Evolutionary conservation across 37 sponge, comb jelly and placozoan species (phyloP).

Genomic region (Axinella damicornis): DNA sequence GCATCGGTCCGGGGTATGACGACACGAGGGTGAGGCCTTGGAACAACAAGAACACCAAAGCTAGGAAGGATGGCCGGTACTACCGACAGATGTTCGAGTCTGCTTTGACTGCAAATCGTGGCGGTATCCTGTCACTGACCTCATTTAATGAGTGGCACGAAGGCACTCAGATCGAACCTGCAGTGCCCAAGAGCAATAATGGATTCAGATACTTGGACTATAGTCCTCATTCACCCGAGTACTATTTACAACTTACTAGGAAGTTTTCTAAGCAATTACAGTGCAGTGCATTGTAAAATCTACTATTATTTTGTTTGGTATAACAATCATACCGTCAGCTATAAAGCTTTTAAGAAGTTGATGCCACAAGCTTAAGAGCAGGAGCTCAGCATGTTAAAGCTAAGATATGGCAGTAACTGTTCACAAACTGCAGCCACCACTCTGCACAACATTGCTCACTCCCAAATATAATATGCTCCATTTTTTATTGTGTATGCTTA

Average conservation of each 20-base stretch:
- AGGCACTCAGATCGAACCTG: constrained; percentile 93
- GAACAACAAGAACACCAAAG: constrained; percentile 64
- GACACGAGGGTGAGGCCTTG: constrained; percentile 87
- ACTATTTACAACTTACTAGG: constrained; percentile 64
- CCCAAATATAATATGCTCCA: too few relatives aligned
- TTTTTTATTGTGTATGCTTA: too few relatives aligned
- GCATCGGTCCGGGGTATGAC: constrained; percentile 90
- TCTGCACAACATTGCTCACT: too few relatives aligned
- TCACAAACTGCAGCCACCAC: too few relatives aligned
- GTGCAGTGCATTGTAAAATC: background rate
- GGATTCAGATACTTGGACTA: constrained; percentile 62
- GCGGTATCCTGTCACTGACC: constrained; percentile 72
- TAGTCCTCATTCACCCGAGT: constrained; percentile 56
- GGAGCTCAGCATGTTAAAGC: too few relatives aligned
- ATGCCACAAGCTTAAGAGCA: too few relatives aligned
- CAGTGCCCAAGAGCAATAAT: constrained; percentile 51
- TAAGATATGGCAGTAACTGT: too few relatives aligned
- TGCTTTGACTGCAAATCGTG: constrained; percentile 23
- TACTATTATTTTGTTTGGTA: too few relatives aligned
- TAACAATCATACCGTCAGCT: too few relatives aligned
- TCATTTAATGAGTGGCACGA: constrained; percentile 97
- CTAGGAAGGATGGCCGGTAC: constrained; percentile 63
- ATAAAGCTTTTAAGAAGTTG: too few relatives aligned
- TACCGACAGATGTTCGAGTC: constrained; percentile 51
- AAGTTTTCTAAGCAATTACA: constrained; percentile 9